Conservation (phyloP, 2,888 invertebrate species). For the Stegophylla sp. region DNA sequence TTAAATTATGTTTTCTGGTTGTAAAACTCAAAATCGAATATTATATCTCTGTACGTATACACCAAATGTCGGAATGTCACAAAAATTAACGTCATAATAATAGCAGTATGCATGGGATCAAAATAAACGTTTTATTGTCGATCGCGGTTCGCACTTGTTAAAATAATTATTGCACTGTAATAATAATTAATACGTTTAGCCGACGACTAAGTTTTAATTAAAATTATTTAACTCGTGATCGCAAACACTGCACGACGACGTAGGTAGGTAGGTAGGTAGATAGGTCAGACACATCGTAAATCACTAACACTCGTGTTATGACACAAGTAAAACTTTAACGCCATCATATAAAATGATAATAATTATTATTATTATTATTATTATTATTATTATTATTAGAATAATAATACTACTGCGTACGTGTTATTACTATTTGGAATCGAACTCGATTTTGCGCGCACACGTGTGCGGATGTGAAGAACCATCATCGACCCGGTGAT, state of each 20-base stretch:
- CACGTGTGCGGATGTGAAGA: too few species aligned
- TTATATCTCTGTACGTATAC: background rate
- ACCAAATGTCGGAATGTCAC: background rate
- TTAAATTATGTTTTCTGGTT: too few species aligned
- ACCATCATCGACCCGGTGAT: too few species aligned
- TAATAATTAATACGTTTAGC: conserved; percentile 22
- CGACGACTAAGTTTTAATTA: conserved; percentile 42
- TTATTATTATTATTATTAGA: too few species aligned
- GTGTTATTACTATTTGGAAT: too few species aligned
- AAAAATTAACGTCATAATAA: conserved; percentile 41
- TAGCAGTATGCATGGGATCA: conserved; percentile 30
- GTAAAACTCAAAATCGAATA: conserved; percentile 35
- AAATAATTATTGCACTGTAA: conserved; percentile 5
- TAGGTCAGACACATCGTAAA: background rate
- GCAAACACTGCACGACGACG: background rate
- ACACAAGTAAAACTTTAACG: background rate
- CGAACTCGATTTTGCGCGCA: too few species aligned
- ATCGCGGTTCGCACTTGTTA: background rate
- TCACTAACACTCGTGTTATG: too few species aligned
- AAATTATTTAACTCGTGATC: conserved; percentile 6
- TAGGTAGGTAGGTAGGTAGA: too few species aligned
- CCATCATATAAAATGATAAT: background rate
- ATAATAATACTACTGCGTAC: too few species aligned
- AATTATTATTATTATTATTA: background rate
- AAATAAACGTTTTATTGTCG: conserved; percentile 16